Conservation (phyloP, 2,113 vertebrate genomes). For the Ursus arctos region DNA sequence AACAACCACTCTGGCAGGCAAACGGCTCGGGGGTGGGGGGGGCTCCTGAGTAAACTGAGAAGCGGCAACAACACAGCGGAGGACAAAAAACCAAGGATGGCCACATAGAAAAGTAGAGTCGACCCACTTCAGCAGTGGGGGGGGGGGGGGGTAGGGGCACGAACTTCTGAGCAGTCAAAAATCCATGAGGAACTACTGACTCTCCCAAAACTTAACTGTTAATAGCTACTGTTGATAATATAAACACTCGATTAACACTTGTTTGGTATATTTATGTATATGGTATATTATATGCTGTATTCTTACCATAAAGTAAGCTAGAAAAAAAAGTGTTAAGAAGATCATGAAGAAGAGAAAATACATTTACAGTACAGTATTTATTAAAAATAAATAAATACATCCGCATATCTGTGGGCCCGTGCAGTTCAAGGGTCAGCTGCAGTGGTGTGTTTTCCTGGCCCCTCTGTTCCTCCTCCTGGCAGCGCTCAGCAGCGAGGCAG, state of each 20-base stretch:
- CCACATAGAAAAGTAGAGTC: neutral
- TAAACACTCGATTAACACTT: neutral
- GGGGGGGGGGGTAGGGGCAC: neutral
- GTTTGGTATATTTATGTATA: neutral
- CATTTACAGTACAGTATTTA: neutral
- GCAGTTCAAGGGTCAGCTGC: neutral
- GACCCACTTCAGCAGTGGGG: neutral
- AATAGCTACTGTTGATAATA: neutral
- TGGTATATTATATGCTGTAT: neutral
- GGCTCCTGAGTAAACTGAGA: neutral
- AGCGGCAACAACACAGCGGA: too few relatives aligned
- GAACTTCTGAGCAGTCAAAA: neutral
- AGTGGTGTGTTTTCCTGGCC: neutral
- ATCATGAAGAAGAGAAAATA: neutral
- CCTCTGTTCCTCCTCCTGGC: neutral
- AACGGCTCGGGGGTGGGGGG: neutral
- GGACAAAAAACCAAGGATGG: neutral
- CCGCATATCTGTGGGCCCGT: neutral
- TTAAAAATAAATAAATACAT: neutral
- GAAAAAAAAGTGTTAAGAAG: neutral
- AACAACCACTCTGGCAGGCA: neutral
- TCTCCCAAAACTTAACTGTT: neutral
- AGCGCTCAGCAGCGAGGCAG: neutral
- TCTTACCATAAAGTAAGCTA: neutral
- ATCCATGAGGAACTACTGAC: neutral